These are phyloP conservation scores for Protodeltote pygarga DNA, from an alignment of 2,888 invertebrate species.

Conservation along the genomic window DNA sequence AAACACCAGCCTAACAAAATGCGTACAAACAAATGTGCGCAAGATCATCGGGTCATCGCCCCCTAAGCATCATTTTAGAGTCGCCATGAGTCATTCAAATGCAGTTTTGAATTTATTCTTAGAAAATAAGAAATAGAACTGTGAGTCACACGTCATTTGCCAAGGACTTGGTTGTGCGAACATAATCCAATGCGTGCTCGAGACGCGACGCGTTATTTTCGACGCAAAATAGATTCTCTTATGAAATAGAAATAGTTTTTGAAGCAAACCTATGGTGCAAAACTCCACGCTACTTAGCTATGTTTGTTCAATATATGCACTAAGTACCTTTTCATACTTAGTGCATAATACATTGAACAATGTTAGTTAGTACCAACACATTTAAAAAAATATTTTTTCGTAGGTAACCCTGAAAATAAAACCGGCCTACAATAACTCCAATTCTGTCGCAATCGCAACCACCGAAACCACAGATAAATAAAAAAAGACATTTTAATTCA, in stretches of 20 bases:
- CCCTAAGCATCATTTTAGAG: constrained; percentile 65
- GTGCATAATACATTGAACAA: too few species aligned
- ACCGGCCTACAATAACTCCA: constrained; percentile 21
- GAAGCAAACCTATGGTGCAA: constrained; percentile 25
- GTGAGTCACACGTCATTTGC: constrained; percentile 75
- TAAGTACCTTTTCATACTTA: too few species aligned
- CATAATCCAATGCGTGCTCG: constrained; percentile 47
- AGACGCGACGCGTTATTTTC: constrained; percentile 59
- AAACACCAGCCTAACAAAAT: constrained; percentile 25
- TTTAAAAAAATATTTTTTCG: too few species aligned
- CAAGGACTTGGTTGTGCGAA: constrained; percentile 69
- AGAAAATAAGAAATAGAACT: constrained; percentile 82
- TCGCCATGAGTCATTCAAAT: constrained; percentile 74
- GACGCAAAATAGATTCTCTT: constrained; percentile 45
- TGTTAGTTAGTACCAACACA: too few species aligned
- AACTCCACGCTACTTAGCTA: too few species aligned
- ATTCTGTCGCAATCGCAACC: constrained; percentile 23
- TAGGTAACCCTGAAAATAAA: constrained; percentile 15
- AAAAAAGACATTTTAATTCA: constrained; percentile 25
- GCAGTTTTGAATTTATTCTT: constrained; percentile 84
- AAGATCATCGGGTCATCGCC: constrained; percentile 76
- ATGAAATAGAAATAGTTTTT: constrained; percentile 44
- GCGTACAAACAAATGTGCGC: constrained; percentile 45
- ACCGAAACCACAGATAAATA: constrained; percentile 32
- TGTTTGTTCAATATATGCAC: too few species aligned